Evolutionary conservation across 2,113 vertebrate genomes (phyloP).

Genomic region (Pollimyrus isidori): DNA sequence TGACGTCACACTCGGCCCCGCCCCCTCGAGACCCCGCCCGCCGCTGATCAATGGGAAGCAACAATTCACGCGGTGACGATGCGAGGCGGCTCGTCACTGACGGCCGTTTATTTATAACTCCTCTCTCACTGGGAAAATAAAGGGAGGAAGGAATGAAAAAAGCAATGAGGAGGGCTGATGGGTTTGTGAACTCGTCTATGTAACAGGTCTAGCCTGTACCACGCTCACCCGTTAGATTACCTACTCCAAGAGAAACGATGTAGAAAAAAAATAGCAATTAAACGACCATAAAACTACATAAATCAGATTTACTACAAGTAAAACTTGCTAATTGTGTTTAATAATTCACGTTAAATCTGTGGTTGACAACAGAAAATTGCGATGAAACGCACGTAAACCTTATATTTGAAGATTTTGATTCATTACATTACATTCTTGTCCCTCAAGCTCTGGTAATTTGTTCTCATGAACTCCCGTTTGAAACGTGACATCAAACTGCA

Average conservation of each 20-base stretch:
- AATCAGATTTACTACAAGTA: background rate
- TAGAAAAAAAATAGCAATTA: background rate
- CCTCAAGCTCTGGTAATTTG: too few species aligned
- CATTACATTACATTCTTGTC: background rate
- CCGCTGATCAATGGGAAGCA: conserved; percentile 51
- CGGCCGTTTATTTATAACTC: conserved; percentile 44
- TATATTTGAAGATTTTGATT: background rate
- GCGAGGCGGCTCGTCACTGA: conserved; percentile 22
- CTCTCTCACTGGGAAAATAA: conserved; percentile 19
- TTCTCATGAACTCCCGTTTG: background rate
- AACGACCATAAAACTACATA: background rate
- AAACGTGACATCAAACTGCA: conserved; percentile 21
- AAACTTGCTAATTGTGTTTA: background rate
- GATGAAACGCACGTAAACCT: background rate
- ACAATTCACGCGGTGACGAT: conserved; percentile 25
- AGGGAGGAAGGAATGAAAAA: conserved; percentile 13
- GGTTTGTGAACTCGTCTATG: background rate
- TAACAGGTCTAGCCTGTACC: background rate
- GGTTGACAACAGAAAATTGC: background rate
- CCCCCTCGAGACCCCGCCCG: conserved; percentile 30
- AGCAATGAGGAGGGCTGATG: background rate
- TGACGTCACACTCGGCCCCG: conserved; percentile 50
- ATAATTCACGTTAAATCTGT: background rate
- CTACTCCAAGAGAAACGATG: background rate
- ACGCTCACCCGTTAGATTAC: background rate